phyloP scores from a whole-genome alignment of 1,140 invertebrate species.

The Drosophila nasuta region DNA sequence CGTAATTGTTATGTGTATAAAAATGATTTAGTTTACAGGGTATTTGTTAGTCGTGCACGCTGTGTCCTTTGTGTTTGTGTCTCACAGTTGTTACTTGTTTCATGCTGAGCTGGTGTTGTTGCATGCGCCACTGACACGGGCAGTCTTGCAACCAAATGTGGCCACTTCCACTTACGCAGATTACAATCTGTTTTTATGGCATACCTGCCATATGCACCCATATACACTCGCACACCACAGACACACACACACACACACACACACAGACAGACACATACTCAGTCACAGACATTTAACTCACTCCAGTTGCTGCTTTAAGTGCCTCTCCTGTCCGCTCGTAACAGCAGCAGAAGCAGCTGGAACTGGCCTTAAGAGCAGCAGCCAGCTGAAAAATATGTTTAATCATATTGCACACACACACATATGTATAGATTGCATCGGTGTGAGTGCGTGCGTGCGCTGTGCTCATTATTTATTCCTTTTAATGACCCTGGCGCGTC shows the following conservation, averaged over 20 bases:
- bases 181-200: constrained; percentile 74
- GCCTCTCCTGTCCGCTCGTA: neutral
- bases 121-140: constrained; percentile 33
- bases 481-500: constrained; percentile 38
- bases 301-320: neutral
- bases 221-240: neutral
- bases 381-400: constrained; percentile 51
- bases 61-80: neutral
- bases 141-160: constrained; percentile 60
- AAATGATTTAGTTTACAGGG: neutral
- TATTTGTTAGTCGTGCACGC: neutral
- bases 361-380: constrained; percentile 31
- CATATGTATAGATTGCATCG: neutral
- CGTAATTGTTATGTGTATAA: no score
- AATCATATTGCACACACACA: constrained; percentile 54
- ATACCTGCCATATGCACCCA: constrained; percentile 30
- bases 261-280: constrained; percentile 9
- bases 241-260: constrained; percentile 10
- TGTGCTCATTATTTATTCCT: constrained; percentile 42
- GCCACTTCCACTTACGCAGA: constrained; percentile 73
- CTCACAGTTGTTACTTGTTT: constrained; percentile 21
- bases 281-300: constrained; percentile 1
- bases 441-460: constrained; percentile 5
- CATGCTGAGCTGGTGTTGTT: constrained; percentile 20
- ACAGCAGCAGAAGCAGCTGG: constrained; percentile 5